Base-by-base conservation (phyloP, 1,140 invertebrate genomes). In the Contarinia nasturtii region DNA sequence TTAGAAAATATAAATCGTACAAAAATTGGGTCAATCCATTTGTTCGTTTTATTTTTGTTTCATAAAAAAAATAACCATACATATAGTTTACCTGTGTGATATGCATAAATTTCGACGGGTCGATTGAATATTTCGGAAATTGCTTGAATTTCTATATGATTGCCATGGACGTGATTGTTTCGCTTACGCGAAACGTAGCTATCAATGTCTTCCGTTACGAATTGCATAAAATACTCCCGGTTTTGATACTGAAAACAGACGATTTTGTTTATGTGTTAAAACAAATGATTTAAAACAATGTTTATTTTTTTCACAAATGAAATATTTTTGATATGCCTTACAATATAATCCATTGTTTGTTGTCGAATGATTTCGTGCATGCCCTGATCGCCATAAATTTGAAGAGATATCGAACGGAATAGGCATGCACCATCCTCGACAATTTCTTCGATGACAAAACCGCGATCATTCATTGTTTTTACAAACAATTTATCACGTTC, bases 101-200 rank as follows among this genome's bases (percentile, higher is more conserved):
- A 93, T 58, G 88, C 86, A 65, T 87, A 94, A 5, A 94, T 81
- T 69, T 94, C 87, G 51, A 94, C 82, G n/a, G 82, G 83, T 52
- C 89, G 71, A 66, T 89, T 91, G 60, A 88, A 94, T 65, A 94
- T 79, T 71, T 94, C 89, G 51, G 83, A 86, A 69, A 94, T 79
- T 21, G 89, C 89, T 65, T 94, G 89, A 59, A 94, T 87, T 68
- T 94, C 89, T 53, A 94, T 79, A 63, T 94, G 89, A 68, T 94
- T 94, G 36, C 89, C 89, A 67, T 92, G 89, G 41, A 84, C 83
- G 61, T 78, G 75, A 50, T 82, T 77, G 48, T 74, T 68, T 8
- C 83, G 67, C 66, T 88, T 88, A 18, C 89, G 70, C 57, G 76
- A 76, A 14, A 94, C 75, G 57, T 94, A 94, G 18, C 76, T 80